Percentiles rank a stretch among this genome's conserved stretches.
Evolutionary conservation across 2,113 vertebrate genomes (phyloP).

Genomic region (Alouatta palliata): DNA sequence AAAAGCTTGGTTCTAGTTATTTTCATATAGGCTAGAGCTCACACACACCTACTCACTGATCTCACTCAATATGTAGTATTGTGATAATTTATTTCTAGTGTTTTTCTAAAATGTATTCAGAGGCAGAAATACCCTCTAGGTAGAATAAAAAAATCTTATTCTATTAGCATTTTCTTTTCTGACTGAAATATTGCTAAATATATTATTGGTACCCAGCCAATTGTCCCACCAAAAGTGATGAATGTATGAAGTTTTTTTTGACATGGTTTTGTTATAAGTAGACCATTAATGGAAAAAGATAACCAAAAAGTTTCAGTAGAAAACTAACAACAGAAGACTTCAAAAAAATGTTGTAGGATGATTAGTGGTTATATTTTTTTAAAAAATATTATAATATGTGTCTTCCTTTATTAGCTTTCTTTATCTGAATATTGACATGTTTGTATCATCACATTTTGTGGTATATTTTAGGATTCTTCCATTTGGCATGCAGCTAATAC

Average conservation of each 20-base stretch:
- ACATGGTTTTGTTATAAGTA: conserved; percentile 53
- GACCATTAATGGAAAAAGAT: conserved; percentile 2
- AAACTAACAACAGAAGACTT: conserved; percentile 46
- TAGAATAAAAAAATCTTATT: neutral
- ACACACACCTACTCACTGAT: conserved; percentile 15
- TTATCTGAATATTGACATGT: neutral
- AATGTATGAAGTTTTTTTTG: conserved; percentile 43
- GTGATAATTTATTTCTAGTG: conserved; percentile 48
- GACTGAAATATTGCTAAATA: conserved; percentile 44
- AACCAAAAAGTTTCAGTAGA: neutral
- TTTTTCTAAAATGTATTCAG: conserved; percentile 37
- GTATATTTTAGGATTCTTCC: conserved; percentile 25
- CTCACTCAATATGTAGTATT: neutral
- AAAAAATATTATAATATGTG: neutral
- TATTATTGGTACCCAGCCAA: conserved; percentile 27
- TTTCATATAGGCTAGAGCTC: conserved; percentile 20
- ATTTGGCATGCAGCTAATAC: conserved; percentile 38
- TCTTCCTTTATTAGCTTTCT: neutral
- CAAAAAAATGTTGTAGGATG: conserved; percentile 27
- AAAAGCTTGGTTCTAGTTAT: conserved; percentile 13
- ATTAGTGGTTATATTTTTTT: conserved; percentile 37
- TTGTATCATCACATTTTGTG: neutral
- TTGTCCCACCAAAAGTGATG: conserved; percentile 10
- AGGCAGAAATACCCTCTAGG: neutral
- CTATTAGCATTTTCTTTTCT: conserved; percentile 45